A percentile compares a stretch with the other conserved stretches of the same genome.
Conservation (phyloP, 2,113 vertebrate species). For the Marmota flaviventris region DNA sequence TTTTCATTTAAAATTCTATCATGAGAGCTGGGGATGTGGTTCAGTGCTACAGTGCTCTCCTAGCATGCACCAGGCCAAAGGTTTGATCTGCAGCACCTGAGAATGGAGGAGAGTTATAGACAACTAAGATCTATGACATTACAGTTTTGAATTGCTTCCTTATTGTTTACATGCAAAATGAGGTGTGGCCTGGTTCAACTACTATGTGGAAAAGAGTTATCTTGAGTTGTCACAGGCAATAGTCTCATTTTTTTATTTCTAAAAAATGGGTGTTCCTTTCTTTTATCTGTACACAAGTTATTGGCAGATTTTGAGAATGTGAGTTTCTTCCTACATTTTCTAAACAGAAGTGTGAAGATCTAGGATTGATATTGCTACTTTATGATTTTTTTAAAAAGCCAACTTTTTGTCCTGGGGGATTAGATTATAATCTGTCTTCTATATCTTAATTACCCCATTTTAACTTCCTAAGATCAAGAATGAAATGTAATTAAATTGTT, state of each 20-base stretch:
- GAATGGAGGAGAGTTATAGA: no score
- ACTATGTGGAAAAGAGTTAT: not conserved
- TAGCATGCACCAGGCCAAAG: not conserved
- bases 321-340: constrained; percentile 15
- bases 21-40: not conserved
- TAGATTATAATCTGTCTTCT: not conserved
- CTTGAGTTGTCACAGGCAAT: not conserved
- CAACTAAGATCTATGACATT: not conserved
- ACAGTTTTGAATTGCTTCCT: not conserved
- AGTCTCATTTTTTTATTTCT: not conserved
- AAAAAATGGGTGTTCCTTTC: not conserved
- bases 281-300: not conserved
- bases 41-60: not conserved
- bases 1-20: not conserved
- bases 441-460: not conserved
- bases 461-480: not conserved
- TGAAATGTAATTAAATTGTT: not conserved
- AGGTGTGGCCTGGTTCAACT: not conserved
- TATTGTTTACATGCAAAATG: not conserved
- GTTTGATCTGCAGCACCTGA: not conserved
- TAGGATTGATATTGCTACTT: not conserved
- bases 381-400: not conserved
- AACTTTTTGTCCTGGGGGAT: not conserved
- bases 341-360: not conserved
- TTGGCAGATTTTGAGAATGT: constrained; percentile 29